Base-by-base conservation (phyloP, 2,888 invertebrate species). In the Bembecia ichneumoniformis region DNA sequence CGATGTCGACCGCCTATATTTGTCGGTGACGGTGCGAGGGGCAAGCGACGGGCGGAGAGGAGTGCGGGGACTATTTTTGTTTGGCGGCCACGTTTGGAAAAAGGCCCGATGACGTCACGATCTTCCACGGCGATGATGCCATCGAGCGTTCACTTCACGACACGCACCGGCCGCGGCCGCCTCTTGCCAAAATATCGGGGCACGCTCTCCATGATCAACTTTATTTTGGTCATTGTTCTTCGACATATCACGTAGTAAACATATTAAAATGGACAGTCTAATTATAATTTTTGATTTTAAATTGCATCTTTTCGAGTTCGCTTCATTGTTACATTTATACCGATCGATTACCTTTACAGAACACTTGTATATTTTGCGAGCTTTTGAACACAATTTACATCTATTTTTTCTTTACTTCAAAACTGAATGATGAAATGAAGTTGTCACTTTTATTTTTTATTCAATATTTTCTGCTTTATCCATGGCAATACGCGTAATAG, bases 51-150 rank as follows among this genome's bases (percentile, higher is more conserved):
- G 64, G 65, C 60, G 58, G 74, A 75, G 66, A 69, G 80, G 67
- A 81, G 78, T 74, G 78, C 74, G 82, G 82, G 81, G 78, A 73
- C 84, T 87, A 87, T 87, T 87, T 87, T 84, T 77, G 87, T 87
- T 86, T 87, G 86, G 82, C 84, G 80, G 84, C 82, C 83, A 82
- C 84, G 84, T 84, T 87, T 84, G 84, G 82, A 86, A 84, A 58
- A 86, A 87, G 81, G 84, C 73, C 73, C 66, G 82, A 70, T 84
- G 84, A 86, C 86, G 86, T 87, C 86, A 87, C 80, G 72, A 68
- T 77, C 77, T 76, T 79, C 83, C 74, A 72, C 75, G 72, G 84
- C 84, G 86, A 83, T 87, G 86, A 82, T 84, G 84, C 82, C 86
- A 86, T 82, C 46, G 77, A 63, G 66, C 75, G 74, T 59, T 79